Evolutionary conservation across 2,888 invertebrate species (phyloP).

Genomic region (Acrobasis consociella): DNA sequence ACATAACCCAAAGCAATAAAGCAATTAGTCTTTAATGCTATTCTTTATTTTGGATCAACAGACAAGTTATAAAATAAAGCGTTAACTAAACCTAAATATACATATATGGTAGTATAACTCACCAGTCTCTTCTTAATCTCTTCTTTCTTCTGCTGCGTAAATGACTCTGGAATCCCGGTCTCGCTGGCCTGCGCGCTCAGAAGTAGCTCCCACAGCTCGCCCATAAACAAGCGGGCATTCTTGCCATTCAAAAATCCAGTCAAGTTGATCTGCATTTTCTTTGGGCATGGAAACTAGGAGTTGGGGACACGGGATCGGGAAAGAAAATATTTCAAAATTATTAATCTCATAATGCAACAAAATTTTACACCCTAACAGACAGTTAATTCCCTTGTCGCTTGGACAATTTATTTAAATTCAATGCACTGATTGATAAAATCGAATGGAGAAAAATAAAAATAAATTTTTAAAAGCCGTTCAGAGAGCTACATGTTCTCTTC

Average conservation of each 20-base stretch:
- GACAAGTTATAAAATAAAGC: too few relatives aligned
- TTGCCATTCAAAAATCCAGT: slow-evolving; percentile 99
- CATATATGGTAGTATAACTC: slow-evolving; percentile 39
- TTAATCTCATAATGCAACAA: slow-evolving; percentile 39
- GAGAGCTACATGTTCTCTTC: slow-evolving; percentile 44
- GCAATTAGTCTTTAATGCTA: too few relatives aligned
- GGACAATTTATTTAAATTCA: slow-evolving; percentile 8
- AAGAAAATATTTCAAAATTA: slow-evolving; percentile 63
- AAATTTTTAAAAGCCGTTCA: slow-evolving; percentile 59
- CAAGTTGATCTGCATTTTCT: slow-evolving; percentile 99
- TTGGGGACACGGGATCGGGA: slow-evolving; percentile 67
- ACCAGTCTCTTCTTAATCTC: slow-evolving; percentile 96
- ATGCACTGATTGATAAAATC: slow-evolving; percentile 17
- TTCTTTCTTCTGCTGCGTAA: slow-evolving; percentile 98
- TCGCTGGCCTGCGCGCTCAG: slow-evolving; percentile 97
- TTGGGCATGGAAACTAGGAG: slow-evolving; percentile 95
- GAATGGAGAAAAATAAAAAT: slow-evolving; percentile 37
- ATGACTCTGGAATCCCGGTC: slow-evolving; percentile 96
- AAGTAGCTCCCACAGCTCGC: slow-evolving; percentile 97
- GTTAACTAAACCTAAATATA: too few relatives aligned
- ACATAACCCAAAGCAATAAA: too few relatives aligned
- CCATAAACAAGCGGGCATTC: slow-evolving; percentile 98
- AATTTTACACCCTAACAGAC: slow-evolving; percentile 46
- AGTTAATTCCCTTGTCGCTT: slow-evolving; percentile 25
- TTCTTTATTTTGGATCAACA: too few relatives aligned